Conservation (phyloP, 2,113 vertebrate species). For the Prionailurus viverrinus region DNA sequence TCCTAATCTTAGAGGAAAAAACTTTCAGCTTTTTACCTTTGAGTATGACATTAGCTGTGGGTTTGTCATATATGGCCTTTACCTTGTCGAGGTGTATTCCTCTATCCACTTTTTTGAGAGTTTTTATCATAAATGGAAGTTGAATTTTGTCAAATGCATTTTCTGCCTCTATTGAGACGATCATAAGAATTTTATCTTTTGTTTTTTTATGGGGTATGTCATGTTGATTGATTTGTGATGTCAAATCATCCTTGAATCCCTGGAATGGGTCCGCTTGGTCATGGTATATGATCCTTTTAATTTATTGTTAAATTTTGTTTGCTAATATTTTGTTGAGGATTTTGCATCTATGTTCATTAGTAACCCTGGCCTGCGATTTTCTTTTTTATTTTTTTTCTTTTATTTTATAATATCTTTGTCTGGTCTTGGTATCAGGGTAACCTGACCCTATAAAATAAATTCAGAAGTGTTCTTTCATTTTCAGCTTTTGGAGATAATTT, state of each 20-base stretch:
- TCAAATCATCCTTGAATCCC: neutral
- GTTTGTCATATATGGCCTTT: neutral
- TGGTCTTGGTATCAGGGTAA: neutral
- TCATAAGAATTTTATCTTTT: neutral
- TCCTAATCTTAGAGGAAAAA: neutral
- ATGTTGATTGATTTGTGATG: neutral
- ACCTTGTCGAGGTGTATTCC: neutral
- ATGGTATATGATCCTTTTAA: neutral
- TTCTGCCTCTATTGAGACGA: neutral
- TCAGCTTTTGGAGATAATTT: neutral
- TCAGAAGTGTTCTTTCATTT: neutral
- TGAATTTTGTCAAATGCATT: neutral
- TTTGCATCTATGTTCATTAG: neutral
- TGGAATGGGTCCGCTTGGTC: neutral
- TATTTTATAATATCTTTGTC: neutral
- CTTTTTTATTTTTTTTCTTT: neutral
- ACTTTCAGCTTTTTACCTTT: neutral
- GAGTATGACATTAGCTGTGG: neutral
- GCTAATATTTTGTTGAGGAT: neutral
- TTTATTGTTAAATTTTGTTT: neutral
- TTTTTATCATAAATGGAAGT: neutral
- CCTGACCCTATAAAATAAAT: neutral
- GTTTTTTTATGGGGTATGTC: neutral
- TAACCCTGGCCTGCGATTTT: neutral
- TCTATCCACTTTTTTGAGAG: neutral